Evolutionary conservation across 2,888 invertebrate species (phyloP), one percentile per base, ranked within the genome.

Genomic region (Hemaris fuciformis): DNA sequence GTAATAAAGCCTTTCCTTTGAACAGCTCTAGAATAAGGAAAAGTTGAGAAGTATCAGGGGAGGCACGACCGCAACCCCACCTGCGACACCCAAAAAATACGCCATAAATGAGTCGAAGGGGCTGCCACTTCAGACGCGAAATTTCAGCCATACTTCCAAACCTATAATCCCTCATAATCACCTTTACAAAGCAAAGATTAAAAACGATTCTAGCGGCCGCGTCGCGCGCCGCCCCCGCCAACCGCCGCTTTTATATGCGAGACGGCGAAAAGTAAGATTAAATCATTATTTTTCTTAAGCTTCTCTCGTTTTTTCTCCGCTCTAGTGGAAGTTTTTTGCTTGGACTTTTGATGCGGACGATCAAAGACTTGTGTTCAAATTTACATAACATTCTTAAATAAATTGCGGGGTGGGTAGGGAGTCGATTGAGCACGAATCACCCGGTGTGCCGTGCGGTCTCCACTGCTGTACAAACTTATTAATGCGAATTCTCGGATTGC

Each of bases 161-260:
- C 93, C 93, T 91, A 92, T 93, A 93, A 93, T 93, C 93, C 91
- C 81, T 93, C 87, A 92, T 93, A 93, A 93, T 93, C 93, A 93
- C 93, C 93, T 93, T 93, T 93, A 93, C 93, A 93, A 93, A 93
- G 93, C 93, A 93, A 93, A 93, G 93, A 93, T 93, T 93, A 93
- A 93, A 93, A 93, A 88, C 92, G 91, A 90, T 92, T 91, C 91
- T 87, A 76, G 81, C 88, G 82, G 89, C 86, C 85, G 81, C 73
- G 81, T 73, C 82, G 79, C 80, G 81, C 75, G 62, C 77, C 78
- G 74, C 76, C 81, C 72, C 31, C 31, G 53, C 53, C 27, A 27
- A 69, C 68, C 75, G 63, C 66, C 83, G 85, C 87, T 86, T 93
- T 92, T 91, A 92, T 93, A 92, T 92, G 91, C 91, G 89, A 85